These are phyloP conservation scores for Oncorhynchus mykiss DNA, from an alignment of 2,113 vertebrate species.

Conservation along the genomic window DNA sequence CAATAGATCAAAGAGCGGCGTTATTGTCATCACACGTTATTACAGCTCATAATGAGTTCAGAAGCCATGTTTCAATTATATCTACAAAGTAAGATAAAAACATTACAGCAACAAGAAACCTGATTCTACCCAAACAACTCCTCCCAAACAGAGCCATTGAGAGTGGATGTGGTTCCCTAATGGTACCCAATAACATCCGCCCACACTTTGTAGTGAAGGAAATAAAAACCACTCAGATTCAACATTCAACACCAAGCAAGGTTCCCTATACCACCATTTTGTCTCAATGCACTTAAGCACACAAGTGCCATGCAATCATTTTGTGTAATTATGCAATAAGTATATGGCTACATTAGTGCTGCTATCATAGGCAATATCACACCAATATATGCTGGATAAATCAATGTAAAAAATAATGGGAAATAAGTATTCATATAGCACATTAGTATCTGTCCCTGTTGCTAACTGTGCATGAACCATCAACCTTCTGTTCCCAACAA, in stretches of 20 bases:
- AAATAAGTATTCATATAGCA: no score
- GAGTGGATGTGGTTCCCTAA: conserved; percentile 42
- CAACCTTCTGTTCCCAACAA: no score
- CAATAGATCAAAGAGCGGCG: background rate
- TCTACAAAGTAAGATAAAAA: no score
- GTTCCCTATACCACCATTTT: background rate
- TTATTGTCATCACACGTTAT: background rate
- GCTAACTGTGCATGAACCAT: no score
- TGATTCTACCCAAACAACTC: background rate
- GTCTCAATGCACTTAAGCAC: conserved; percentile 15
- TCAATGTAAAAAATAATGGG: no score
- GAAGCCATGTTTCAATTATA: no score
- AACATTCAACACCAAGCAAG: conserved; percentile 5
- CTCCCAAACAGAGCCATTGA: background rate
- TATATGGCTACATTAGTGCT: background rate
- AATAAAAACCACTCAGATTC: conserved; percentile 21
- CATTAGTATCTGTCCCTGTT: no score
- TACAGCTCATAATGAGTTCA: background rate
- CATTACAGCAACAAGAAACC: no score
- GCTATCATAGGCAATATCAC: background rate
- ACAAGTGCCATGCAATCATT: conserved; percentile 18
- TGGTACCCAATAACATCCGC: conserved; percentile 43
- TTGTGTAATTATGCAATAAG: conserved; percentile 23
- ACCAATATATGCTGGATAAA: no score
- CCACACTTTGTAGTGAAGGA: conserved; percentile 38